Conservation (phyloP, 2,113 vertebrate genomes). For the Toxotes chatareus region DNA sequence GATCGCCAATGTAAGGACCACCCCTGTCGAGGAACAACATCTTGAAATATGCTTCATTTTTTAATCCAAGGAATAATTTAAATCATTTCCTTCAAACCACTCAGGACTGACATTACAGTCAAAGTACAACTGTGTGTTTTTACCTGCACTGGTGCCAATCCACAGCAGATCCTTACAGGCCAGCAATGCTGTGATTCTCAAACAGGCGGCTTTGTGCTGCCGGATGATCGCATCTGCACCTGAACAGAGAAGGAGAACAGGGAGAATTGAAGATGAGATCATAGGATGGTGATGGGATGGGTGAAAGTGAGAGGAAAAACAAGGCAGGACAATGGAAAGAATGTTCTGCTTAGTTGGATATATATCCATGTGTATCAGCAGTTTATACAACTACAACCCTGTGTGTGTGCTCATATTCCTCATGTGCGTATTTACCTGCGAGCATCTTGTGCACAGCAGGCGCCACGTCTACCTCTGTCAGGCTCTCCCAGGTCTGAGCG, state of each 20-base stretch:
- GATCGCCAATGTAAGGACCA: slow-evolving; percentile 91
- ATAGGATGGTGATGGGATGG: neutral
- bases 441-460: slow-evolving; percentile 99
- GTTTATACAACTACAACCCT: neutral
- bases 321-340: neutral
- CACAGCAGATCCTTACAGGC: slow-evolving; percentile 95
- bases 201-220: slow-evolving; percentile 97
- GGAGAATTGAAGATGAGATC: too few relatives aligned
- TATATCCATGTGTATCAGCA: neutral
- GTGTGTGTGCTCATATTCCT: neutral
- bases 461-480: slow-evolving; percentile 94
- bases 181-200: slow-evolving; percentile 95
- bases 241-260: slow-evolving; percentile 52
- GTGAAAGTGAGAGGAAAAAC: neutral
- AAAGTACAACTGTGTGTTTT: neutral
- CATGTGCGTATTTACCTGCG: slow-evolving; percentile 84
- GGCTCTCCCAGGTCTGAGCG: slow-evolving; percentile 90
- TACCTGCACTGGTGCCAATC: slow-evolving; percentile 94
- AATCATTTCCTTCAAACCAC: neutral
- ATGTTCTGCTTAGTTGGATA: too few relatives aligned
- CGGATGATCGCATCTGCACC: slow-evolving; percentile 98
- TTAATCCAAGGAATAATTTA: too few relatives aligned
- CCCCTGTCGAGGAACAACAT: slow-evolving; percentile 77
- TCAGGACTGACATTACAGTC: neutral
- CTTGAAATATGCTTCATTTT: neutral